Evolutionary conservation across 2,797 vertebrate species (phyloP).

Genomic region (Rhynchonycteris naso): DNA sequence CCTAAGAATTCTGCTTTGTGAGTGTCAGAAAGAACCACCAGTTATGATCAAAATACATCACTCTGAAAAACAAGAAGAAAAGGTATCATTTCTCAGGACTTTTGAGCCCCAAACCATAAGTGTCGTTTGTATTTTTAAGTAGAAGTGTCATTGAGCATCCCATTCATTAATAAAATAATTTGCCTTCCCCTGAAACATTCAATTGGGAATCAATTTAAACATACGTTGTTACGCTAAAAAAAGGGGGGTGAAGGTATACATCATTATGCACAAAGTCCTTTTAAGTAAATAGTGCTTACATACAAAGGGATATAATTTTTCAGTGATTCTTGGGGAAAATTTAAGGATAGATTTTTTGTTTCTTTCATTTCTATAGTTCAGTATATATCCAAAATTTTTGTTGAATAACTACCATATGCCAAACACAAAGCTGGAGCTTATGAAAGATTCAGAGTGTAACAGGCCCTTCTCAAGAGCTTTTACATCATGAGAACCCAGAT

Average conservation of each 20-base stretch:
- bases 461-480: background rate
- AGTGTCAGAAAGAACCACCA: background rate
- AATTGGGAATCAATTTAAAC: conserved; percentile 1
- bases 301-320: background rate
- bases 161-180: conserved; percentile 8
- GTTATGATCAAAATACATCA: background rate
- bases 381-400: conserved; percentile 13
- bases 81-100: background rate
- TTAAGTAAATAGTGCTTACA: background rate
- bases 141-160: background rate
- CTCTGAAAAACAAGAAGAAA: conserved; percentile 38
- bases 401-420: background rate
- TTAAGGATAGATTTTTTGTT: background rate
- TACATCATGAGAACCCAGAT: background rate
- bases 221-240: background rate
- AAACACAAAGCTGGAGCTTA: background rate
- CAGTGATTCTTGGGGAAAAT: conserved; percentile 7
- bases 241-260: background rate
- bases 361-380: background rate
- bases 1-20: background rate
- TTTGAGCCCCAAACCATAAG: background rate
- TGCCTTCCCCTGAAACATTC: background rate
- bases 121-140: conserved; percentile 16
- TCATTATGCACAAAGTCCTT: background rate
- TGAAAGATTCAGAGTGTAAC: background rate